A percentile compares a stretch with the other conserved stretches of the same genome.
Conservation (phyloP, 2,888 invertebrate species). For the Hanleya hanleyi region DNA sequence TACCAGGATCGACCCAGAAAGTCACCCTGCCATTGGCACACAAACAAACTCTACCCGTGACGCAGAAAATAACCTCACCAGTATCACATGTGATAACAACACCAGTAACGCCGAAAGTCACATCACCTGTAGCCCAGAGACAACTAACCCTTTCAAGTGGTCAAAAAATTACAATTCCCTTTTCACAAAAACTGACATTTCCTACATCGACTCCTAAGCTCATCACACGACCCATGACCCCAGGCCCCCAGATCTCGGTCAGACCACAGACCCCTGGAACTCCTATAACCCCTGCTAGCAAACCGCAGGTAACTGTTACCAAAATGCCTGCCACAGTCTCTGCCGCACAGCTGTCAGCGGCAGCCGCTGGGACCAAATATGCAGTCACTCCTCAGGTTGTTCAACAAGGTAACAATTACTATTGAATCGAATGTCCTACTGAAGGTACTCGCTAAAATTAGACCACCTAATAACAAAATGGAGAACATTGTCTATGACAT, state of each 20-base stretch:
- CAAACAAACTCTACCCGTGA: neutral
- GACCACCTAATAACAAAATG: too few relatives aligned
- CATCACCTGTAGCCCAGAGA: neutral
- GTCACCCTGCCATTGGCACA: neutral
- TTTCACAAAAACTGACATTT: constrained; percentile 10
- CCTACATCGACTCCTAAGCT: neutral
- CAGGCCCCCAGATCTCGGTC: constrained; percentile 16
- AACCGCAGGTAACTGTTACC: neutral
- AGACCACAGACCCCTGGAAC: constrained; percentile 5
- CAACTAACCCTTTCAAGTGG: neutral
- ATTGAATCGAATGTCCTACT: too few relatives aligned
- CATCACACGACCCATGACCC: neutral
- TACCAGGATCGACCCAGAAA: neutral
- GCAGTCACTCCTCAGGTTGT: constrained; percentile 93
- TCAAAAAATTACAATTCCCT: neutral
- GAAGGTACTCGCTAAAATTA: too few relatives aligned
- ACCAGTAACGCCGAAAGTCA: constrained; percentile 12
- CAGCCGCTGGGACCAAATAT: constrained; percentile 78
- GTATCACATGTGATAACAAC: constrained; percentile 21
- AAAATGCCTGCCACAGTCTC: neutral
- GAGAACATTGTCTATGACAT: too few relatives aligned
- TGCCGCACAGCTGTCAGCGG: neutral
- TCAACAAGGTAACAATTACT: constrained; percentile 88
- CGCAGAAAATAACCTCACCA: constrained; percentile 14
- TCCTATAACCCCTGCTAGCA: neutral